Evolutionary conservation across 1,140 invertebrate genomes (phyloP).

Genomic region (Atta texana): DNA sequence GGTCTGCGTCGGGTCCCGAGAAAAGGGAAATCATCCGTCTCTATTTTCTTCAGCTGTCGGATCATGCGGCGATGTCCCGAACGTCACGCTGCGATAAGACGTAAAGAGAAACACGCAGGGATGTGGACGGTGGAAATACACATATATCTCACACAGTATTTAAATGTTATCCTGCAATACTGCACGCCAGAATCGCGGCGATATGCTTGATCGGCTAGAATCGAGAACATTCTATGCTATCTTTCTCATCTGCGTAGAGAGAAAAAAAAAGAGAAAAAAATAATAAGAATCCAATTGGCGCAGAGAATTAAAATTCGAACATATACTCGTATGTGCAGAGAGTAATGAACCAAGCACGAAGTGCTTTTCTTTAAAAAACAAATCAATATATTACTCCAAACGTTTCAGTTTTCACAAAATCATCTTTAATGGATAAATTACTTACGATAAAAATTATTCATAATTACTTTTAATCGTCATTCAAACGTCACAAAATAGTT

Average conservation of each 20-base stretch:
- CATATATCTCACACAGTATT: background rate
- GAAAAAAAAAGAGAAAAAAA: background rate
- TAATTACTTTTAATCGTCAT: too few relatives aligned
- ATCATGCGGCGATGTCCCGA: conserved; percentile 54
- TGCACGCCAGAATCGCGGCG: conserved; percentile 32
- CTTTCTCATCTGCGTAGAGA: background rate
- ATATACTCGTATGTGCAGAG: too few relatives aligned
- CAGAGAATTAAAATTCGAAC: too few relatives aligned
- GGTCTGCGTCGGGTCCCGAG: conserved; percentile 53
- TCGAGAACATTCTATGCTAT: background rate
- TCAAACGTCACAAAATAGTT: too few relatives aligned
- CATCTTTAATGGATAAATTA: too few relatives aligned
- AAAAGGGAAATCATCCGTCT: conserved; percentile 78
- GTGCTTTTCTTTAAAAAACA: too few relatives aligned
- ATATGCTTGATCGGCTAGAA: too few relatives aligned
- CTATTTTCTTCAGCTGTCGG: conserved; percentile 74
- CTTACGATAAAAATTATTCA: too few relatives aligned
- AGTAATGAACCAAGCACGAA: too few relatives aligned
- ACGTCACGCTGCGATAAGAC: background rate
- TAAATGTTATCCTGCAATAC: conserved; percentile 49
- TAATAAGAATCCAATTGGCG: too few relatives aligned
- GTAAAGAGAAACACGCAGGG: background rate
- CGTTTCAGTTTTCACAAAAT: too few relatives aligned
- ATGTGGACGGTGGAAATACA: conserved; percentile 22
- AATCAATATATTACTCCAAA: too few relatives aligned